Evolutionary conservation across 2,113 vertebrate genomes (phyloP).

Genomic region (Gymnogyps californianus): DNA sequence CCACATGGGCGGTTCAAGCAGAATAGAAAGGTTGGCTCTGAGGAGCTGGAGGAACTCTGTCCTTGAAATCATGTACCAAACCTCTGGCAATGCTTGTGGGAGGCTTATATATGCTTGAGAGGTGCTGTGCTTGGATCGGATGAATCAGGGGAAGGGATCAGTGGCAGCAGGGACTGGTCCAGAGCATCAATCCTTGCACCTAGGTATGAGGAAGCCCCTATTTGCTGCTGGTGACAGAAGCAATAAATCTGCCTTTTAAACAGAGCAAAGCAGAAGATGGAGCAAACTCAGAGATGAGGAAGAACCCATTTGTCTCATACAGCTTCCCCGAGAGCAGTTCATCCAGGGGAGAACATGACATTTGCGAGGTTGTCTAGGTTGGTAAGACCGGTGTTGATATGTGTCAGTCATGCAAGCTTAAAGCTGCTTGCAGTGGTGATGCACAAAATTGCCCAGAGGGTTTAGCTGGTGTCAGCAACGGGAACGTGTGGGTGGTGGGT

Average conservation of each 20-base stretch:
- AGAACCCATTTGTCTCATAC: not conserved
- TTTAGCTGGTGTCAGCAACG: not conserved
- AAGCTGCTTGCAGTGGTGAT: not conserved
- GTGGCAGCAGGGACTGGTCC: not conserved
- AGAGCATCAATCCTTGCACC: rapidly evolving
- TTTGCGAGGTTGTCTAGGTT: not conserved
- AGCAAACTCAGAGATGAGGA: not conserved
- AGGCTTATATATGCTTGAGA: not conserved
- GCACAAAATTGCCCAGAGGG: not conserved
- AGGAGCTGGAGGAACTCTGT: not conserved
- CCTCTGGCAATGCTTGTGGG: not conserved
- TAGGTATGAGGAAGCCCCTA: rapidly evolving
- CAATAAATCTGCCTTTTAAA: not conserved
- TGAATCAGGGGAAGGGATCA: not conserved
- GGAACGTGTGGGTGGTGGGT: rapidly evolving
- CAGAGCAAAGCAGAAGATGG: not conserved
- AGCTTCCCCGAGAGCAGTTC: not conserved
- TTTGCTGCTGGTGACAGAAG: not conserved
- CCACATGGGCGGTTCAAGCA: not conserved
- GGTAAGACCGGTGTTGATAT: rapidly evolving
- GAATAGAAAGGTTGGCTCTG: not conserved
- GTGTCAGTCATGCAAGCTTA: not conserved
- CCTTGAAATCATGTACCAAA: not conserved
- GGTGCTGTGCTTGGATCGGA: rapidly evolving
- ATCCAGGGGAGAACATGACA: not conserved